Percentiles rank a stretch among this genome's conserved stretches.
Evolutionary conservation across 2,888 invertebrate genomes (phyloP).

Genomic region (Antheraea assamensis): DNA sequence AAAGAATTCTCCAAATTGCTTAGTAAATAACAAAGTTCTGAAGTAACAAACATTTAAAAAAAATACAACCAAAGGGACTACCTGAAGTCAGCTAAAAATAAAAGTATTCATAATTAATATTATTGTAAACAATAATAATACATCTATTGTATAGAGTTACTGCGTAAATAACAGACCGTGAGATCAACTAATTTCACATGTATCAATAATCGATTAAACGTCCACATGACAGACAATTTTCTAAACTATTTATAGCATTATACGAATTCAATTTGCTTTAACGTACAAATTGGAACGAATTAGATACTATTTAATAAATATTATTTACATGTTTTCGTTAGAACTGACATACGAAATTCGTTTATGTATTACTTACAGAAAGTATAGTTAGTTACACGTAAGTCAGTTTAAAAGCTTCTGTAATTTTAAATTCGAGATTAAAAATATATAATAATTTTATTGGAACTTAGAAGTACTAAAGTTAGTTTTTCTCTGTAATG

Average conservation of each 20-base stretch:
- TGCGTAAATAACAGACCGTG: background rate
- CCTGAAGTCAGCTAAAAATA: no score
- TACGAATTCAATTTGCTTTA: slow-evolving; percentile 13
- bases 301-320: slow-evolving; percentile 18
- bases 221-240: background rate
- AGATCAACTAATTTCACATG: background rate
- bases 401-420: background rate
- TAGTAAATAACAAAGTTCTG: no score
- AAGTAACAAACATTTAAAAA: no score
- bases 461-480: background rate
- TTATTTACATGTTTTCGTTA: slow-evolving; percentile 2
- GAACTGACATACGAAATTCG: background rate
- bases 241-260: slow-evolving; percentile 3
- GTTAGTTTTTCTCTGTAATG: no score
- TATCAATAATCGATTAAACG: background rate
- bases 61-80: no score
- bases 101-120: no score
- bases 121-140: background rate
- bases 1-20: no score
- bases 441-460: background rate
- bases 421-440: background rate
- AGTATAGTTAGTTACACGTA: background rate
- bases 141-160: background rate
- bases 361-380: background rate
- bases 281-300: slow-evolving; percentile 18